Evolutionary conservation across 2,113 vertebrate species (phyloP).

Genomic region (Andinoacara biseriatus): DNA sequence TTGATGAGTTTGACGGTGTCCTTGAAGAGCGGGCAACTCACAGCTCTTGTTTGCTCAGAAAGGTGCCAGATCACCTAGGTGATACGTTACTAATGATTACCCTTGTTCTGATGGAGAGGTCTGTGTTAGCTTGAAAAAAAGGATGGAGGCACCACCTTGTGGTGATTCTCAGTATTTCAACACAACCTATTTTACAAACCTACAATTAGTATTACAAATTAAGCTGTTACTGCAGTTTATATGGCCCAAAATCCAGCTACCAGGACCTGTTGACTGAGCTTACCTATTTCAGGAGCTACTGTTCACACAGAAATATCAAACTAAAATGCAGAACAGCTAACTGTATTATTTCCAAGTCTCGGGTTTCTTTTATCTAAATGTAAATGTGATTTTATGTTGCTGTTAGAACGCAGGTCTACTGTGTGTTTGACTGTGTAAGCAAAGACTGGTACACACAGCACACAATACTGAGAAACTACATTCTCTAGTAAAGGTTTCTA

Average conservation of each 20-base stretch:
- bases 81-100: neutral
- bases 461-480: slow-evolving; percentile 31
- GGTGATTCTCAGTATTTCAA: accelerated
- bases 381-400: neutral
- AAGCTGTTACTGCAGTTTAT: too few relatives aligned
- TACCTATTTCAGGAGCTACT: too few relatives aligned
- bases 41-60: neutral
- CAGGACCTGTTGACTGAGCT: too few relatives aligned
- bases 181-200: neutral
- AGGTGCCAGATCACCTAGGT: neutral
- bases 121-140: neutral
- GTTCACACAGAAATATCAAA: too few relatives aligned
- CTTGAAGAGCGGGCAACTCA: neutral
- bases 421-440: slow-evolving; percentile 12
- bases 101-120: neutral
- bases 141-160: neutral
- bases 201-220: too few relatives aligned
- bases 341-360: neutral
- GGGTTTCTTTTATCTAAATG: too few relatives aligned
- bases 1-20: neutral
- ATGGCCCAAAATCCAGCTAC: too few relatives aligned
- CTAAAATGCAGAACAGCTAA: too few relatives aligned
- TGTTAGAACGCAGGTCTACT: neutral
- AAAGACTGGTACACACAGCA: slow-evolving; percentile 39
- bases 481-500: neutral